Base-by-base conservation (phyloP, 1,140 invertebrate species). In the Bombyx mandarina region DNA sequence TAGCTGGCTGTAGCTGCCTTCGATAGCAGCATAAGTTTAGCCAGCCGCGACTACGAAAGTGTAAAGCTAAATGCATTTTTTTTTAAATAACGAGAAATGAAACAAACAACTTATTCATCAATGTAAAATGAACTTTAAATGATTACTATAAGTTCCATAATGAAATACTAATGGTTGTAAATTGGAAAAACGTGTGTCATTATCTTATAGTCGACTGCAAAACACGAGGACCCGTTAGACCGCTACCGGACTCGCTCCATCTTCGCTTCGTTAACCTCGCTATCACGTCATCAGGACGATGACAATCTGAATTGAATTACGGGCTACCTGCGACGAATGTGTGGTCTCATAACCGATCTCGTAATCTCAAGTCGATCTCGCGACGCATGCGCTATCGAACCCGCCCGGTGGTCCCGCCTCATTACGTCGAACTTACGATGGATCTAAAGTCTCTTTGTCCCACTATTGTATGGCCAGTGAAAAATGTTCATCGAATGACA, bases 261-360 rank as follows among this genome's bases (percentile, higher is more conserved):
- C 74, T 77, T 77, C 71, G 73, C 72, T 82, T 84, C 78, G 76
- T 83, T 83, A 82, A 69, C 61, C 59, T 60, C 63, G 56, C 56
- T 81, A 82, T 81, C 82, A 75, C 75, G 69, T 81, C 74, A 84
- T 82, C 77, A 66, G 63, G 64, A 72, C 74, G 82, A 84, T 83
- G 81, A 86, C 83, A 86, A 84, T 86, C 81, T 80, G 66, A 78
- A 82, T 86, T 82, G 80, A 86, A 83, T 81, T 77, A 79, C 82
- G 61, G 70, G 74, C 82, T 86, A 86, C 82, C 82, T 83, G 81
- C 75, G 70, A 76, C 75, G 63, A 72, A 69, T 67, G 82, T 86
- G 82, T 86, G 82, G 82, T 84, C 83, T 70, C 71, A 71, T 73
- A 66, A 79, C 59, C 71, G 73, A 82, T 81, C 73, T 79, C 67